phyloP scores from a whole-genome alignment of 2,113 vertebrate species.

The Progne subis region DNA sequence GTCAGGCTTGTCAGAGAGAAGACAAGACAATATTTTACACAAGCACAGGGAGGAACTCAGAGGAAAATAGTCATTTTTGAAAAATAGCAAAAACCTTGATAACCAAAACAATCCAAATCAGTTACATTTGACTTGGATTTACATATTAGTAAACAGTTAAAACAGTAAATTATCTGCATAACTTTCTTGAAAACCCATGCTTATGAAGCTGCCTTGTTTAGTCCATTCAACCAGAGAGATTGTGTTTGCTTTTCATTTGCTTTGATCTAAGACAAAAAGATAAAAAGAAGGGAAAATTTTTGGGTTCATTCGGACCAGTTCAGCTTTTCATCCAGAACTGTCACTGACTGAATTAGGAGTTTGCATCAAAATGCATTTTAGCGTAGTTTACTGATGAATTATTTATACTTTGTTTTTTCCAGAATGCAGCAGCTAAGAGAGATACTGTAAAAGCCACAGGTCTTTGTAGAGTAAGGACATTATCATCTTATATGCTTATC shows the following conservation, averaged over 20 bases:
- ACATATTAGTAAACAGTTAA: not conserved
- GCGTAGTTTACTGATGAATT: not conserved
- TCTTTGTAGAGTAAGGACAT: not conserved
- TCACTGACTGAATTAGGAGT: not conserved
- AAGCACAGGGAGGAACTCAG: not conserved
- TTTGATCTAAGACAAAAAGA: not conserved
- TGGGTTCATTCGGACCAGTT: not conserved
- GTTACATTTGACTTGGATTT: not conserved
- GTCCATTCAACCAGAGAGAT: not conserved
- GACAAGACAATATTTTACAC: not conserved
- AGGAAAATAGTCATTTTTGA: not conserved
- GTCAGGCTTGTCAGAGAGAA: not conserved
- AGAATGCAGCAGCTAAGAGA: not conserved
- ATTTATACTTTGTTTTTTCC: not conserved
- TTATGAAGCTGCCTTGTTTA: constrained; percentile 15
- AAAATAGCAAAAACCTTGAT: not conserved
- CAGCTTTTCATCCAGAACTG: not conserved
- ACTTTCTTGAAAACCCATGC: not conserved
- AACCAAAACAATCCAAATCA: not conserved
- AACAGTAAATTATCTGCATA: not conserved
- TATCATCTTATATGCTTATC: not conserved
- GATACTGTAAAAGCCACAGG: not conserved
- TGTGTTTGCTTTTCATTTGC: not conserved
- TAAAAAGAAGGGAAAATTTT: not conserved
- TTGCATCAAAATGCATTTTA: not conserved